Base-by-base conservation (phyloP, 1,140 invertebrate genomes). In the Drosophila triauraria region DNA sequence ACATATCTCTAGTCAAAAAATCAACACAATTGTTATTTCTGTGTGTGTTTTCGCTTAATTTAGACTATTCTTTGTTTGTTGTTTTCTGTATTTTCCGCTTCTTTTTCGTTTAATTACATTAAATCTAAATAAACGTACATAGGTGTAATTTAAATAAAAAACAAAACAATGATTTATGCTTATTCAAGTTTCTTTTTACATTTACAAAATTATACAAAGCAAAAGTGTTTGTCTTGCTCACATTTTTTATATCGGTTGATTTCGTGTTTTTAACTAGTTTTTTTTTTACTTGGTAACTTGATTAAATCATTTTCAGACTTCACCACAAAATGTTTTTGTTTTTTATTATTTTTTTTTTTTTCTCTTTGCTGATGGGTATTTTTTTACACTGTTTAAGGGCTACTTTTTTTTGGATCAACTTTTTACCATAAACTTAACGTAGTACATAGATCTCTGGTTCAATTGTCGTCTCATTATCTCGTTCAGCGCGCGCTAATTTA, bases 291-390 rank as follows among this genome's bases (percentile, higher is more conserved):
- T 91, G 80, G 82, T 91, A 84, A 77, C 72, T 88, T 87, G 87
- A 91, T 91, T 91, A 84, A 84, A 92, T 92, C 86, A 87, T 91
- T 85, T 76, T 92, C 91, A 92, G 91, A 92, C 91, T 92, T 92
- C 83, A 91, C 82, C 78, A 81, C 63, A 87, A 78, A 71, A 50
- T 54, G 56, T 76, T 57, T 68, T 70, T 25, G 30, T 70, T 74
- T 44, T 61, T 67, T 77, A 43, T 61, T 80, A 64, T 70, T 69
- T 44, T 20, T 20, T 79, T 80, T 58, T 63, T 42, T 63, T 30
- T 64, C 60, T 75, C 40, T 65, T 15, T 67, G 38, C 44, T 64
- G 60, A 40, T 79, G 56, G 56, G 48, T 78, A 51, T 68, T 56
- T 65, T 67, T 65, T 85, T 86, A 83, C 81, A 83, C 75, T 81